These are phyloP conservation scores for Caenorhabditis latens DNA, from an alignment of 1,140 invertebrate species.

Conservation along the genomic window DNA sequence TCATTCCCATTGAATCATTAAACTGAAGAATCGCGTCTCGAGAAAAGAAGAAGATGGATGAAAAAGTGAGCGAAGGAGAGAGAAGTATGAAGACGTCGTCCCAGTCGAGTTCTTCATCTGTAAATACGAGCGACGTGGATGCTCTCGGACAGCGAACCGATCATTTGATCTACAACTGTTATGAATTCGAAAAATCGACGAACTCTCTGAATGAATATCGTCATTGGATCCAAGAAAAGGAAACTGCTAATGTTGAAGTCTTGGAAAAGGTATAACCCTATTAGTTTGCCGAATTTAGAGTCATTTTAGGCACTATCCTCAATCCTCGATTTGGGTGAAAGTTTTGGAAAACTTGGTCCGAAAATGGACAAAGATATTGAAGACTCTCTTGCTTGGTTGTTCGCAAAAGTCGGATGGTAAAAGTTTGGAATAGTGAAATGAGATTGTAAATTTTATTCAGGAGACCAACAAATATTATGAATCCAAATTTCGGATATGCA, in stretches of 20 bases:
- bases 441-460: not conserved
- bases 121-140: not conserved
- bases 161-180: slow-evolving; percentile 7
- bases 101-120: not conserved
- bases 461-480: not conserved
- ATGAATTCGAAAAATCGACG: not conserved
- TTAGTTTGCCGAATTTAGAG: not conserved
- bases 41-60: slow-evolving; percentile 34
- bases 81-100: not conserved
- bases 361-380: slow-evolving; percentile 4
- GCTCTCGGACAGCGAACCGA: not conserved
- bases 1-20: not conserved
- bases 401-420: slow-evolving; percentile 29
- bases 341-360: not conserved
- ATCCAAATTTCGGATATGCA: not conserved
- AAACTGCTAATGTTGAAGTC: not conserved
- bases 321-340: not conserved
- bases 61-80: not conserved
- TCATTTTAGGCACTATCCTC: not conserved
- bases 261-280: not conserved
- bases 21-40: not conserved
- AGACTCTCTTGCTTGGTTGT: not conserved
- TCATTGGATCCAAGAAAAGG: not conserved
- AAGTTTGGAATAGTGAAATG: not conserved
- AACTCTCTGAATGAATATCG: not conserved